Evolutionary conservation across 2,797 vertebrate genomes (phyloP).

Genomic region (Vespertilio murinus): DNA sequence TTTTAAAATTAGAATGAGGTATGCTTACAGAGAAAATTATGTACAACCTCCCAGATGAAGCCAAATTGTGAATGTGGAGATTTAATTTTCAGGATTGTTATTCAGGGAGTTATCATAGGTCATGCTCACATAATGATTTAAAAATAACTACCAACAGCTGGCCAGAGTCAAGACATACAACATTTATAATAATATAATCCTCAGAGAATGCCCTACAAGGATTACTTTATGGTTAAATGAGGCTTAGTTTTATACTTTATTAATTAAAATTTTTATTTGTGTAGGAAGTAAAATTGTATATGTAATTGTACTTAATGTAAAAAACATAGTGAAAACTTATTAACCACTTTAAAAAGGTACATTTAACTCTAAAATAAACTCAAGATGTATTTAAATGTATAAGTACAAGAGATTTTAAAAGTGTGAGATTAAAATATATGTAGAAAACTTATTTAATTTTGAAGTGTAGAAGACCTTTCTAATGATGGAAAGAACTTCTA

Average conservation of each 20-base stretch:
- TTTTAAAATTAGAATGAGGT: conserved; percentile 40
- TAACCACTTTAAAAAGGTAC: conserved; percentile 44
- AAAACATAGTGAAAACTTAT: not conserved
- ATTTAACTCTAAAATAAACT: conserved; percentile 3
- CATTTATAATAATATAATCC: not conserved
- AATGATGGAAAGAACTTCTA: not conserved
- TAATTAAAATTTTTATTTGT: conserved; percentile 17
- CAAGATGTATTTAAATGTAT: not conserved
- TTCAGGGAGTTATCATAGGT: not conserved
- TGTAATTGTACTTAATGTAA: conserved; percentile 36
- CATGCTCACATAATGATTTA: not conserved
- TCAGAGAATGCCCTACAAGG: not conserved
- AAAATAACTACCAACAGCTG: conserved; percentile 19
- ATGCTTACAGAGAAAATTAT: conserved; percentile 6
- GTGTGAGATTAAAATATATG: not conserved
- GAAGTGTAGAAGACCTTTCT: conserved; percentile 12
- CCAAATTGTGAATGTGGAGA: not conserved
- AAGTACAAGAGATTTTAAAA: not conserved
- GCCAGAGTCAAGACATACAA: not conserved
- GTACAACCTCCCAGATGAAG: not conserved
- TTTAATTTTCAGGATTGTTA: conserved; percentile 55
- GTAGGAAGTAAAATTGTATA: conserved; percentile 3
- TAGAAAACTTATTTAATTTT: conserved; percentile 4
- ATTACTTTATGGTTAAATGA: not conserved
- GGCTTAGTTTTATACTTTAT: not conserved